Percentiles rank a stretch among this genome's conserved stretches.
phyloP scores from a whole-genome alignment of 2,113 vertebrate species.

The Felis chaus region DNA sequence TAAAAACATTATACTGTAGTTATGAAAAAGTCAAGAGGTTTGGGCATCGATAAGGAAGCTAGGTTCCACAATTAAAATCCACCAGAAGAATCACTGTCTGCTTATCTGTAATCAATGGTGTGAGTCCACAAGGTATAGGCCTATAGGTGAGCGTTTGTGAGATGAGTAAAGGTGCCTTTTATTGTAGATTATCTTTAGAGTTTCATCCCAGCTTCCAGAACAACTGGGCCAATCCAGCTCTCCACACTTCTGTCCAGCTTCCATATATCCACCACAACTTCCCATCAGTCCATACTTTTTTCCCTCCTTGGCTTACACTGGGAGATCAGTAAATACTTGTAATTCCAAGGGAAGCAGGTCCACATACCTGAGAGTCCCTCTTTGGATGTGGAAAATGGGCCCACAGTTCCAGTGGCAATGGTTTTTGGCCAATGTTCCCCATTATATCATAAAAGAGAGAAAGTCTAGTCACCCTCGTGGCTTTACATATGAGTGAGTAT shows the following conservation, averaged over 20 bases:
- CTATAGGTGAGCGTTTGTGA: background rate
- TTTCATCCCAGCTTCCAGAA: background rate
- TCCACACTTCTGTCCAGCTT: background rate
- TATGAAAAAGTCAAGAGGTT: background rate
- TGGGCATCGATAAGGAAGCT: background rate
- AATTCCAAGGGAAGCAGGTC: background rate
- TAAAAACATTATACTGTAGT: background rate
- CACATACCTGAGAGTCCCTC: background rate
- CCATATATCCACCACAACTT: background rate
- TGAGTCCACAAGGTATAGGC: background rate
- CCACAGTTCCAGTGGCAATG: background rate
- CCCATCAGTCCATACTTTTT: background rate
- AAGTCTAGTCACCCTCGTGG: background rate
- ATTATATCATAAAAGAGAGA: background rate
- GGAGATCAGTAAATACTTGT: background rate
- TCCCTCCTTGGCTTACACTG: background rate
- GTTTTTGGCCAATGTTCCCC: background rate
- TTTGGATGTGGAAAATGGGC: background rate
- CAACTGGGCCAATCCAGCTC: background rate
- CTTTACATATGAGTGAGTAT: background rate
- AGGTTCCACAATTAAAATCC: background rate
- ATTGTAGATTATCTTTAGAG: background rate
- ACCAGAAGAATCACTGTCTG: background rate
- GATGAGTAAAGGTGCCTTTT: background rate
- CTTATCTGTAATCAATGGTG: background rate